A percentile compares a stretch with the other conserved stretches of the same genome.
Evolutionary conservation across 2,888 invertebrate species (phyloP).

Genomic region (Watsonalla binaria): DNA sequence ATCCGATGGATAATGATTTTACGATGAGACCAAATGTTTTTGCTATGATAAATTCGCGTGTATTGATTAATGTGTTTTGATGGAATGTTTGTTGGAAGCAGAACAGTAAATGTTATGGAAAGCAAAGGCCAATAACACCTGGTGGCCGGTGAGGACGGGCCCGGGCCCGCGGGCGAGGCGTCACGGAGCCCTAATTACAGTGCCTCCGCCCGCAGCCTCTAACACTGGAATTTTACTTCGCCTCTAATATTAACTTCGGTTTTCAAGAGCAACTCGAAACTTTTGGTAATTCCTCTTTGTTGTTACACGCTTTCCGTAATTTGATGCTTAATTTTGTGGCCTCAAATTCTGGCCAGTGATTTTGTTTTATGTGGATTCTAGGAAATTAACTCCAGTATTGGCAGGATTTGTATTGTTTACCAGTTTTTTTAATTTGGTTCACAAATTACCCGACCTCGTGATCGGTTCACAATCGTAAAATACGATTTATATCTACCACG

Average conservation of each 20-base stretch:
- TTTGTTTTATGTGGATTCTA: neutral
- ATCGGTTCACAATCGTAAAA: too few relatives aligned
- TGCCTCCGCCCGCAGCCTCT: conserved; percentile 27
- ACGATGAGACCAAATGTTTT: too few relatives aligned
- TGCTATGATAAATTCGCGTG: neutral
- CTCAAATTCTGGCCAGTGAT: neutral
- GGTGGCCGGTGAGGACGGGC: neutral
- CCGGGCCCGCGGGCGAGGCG: neutral
- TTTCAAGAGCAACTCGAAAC: neutral
- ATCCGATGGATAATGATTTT: too few relatives aligned
- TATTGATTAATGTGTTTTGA: neutral
- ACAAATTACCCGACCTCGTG: too few relatives aligned
- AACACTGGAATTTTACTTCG: conserved; percentile 14
- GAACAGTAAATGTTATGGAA: neutral
- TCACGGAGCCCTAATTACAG: conserved; percentile 39
- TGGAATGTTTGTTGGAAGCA: neutral
- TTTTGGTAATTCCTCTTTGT: neutral
- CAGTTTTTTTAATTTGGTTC: too few relatives aligned
- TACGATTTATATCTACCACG: too few relatives aligned
- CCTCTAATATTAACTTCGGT: neutral
- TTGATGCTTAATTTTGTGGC: neutral
- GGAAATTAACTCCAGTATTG: neutral
- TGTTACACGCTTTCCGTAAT: neutral
- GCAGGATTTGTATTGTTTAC: too few relatives aligned
- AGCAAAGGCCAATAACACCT: neutral